Percentiles rank a stretch among this genome's conserved stretches.
Conservation (phyloP, 2,888 invertebrate species). For the Cosmia trapezina region DNA sequence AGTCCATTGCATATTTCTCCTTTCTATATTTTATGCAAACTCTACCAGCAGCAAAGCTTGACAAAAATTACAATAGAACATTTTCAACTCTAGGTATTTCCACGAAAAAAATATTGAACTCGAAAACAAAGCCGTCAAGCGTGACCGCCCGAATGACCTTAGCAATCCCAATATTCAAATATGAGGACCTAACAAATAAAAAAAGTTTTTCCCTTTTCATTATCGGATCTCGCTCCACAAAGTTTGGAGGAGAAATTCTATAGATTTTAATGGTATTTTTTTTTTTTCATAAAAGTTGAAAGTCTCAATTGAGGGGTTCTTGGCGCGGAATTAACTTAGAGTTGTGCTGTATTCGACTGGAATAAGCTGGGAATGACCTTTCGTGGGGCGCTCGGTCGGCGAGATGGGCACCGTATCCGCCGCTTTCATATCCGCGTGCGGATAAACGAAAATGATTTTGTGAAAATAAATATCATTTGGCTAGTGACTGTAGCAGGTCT, state of each 20-base stretch:
- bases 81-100: not conserved
- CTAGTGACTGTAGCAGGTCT: not conserved
- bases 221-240: conserved; percentile 46
- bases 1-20: not conserved
- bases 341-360: conserved; percentile 46
- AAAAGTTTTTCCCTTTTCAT: conserved; percentile 55
- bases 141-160: conserved; percentile 28
- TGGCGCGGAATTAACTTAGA: conserved; percentile 48
- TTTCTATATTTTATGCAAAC: not conserved
- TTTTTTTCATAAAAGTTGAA: conserved; percentile 55
- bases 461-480: conserved; percentile 13
- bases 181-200: conserved; percentile 51
- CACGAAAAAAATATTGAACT: conserved; percentile 39
- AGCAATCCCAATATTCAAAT: conserved; percentile 47
- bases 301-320: conserved; percentile 42
- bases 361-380: conserved; percentile 60
- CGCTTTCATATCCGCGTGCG: conserved; percentile 17
- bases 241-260: conserved; percentile 49
- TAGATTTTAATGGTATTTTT: conserved; percentile 56
- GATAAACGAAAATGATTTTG: conserved; percentile 24
- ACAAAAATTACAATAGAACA: conserved; percentile 5
- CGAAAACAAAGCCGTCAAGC: conserved; percentile 22
- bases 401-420: conserved; percentile 21
- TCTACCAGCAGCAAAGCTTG: not conserved
- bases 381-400: conserved; percentile 1